Evolutionary conservation across 2,888 invertebrate genomes (phyloP).

Genomic region (Saturnia japonica): DNA sequence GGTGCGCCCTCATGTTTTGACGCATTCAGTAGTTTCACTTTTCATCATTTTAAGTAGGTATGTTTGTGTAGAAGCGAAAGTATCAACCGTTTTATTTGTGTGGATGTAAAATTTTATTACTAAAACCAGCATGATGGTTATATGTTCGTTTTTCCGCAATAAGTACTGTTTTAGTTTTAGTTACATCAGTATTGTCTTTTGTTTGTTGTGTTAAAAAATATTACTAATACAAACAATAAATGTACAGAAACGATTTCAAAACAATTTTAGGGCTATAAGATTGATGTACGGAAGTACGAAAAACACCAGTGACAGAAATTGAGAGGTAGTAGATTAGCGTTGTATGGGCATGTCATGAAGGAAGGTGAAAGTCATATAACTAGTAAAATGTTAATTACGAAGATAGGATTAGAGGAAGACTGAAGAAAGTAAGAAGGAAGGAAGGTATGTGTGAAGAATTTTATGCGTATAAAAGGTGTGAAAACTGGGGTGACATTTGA

Average conservation of each 20-base stretch:
- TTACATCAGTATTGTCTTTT: not conserved
- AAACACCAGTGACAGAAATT: too few species aligned
- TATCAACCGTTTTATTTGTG: not conserved
- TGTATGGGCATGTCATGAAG: not conserved
- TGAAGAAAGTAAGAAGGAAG: too few species aligned
- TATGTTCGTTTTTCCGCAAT: not conserved
- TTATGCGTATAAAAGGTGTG: too few species aligned
- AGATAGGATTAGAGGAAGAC: not conserved
- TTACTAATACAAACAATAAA: not conserved
- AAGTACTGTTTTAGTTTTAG: not conserved
- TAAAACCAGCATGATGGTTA: not conserved
- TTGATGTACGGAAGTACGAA: too few species aligned
- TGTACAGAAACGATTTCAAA: too few species aligned
- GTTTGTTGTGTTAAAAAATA: not conserved
- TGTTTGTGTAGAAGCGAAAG: not conserved
- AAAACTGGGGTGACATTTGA: too few species aligned
- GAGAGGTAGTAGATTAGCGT: not conserved
- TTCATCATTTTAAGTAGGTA: not conserved
- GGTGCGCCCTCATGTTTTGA: not conserved
- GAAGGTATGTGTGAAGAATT: too few species aligned
- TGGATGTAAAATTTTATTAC: not conserved
- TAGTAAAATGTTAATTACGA: not conserved
- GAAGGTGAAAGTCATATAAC: not conserved
- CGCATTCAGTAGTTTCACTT: not conserved
- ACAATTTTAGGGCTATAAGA: too few species aligned